Percentiles rank a stretch among this genome's conserved stretches.
These are phyloP conservation scores for Neostethus bicornis DNA, from an alignment of 2,797 vertebrate genomes.

Conservation along the genomic window DNA sequence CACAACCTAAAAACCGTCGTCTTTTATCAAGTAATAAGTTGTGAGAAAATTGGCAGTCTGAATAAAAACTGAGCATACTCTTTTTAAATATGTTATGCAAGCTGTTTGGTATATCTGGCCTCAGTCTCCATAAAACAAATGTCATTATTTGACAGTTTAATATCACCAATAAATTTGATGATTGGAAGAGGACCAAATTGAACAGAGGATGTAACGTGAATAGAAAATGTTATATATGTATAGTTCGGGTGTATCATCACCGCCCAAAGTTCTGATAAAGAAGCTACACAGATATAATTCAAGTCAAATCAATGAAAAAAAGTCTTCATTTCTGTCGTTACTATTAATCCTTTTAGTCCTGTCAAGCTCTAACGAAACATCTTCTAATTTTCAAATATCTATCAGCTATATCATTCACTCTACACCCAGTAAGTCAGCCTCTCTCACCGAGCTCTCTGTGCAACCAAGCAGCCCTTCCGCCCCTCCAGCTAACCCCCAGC, in stretches of 20 bases:
- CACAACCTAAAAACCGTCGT: too few species aligned
- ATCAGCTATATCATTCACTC: constrained; percentile 32
- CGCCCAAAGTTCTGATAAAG: not conserved
- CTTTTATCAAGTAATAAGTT: too few species aligned
- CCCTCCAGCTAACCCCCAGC: constrained; percentile 10
- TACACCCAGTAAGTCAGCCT: constrained; percentile 36
- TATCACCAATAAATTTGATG: not conserved
- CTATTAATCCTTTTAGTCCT: constrained; percentile 17
- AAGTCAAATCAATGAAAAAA: constrained; percentile 11
- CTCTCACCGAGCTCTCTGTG: constrained; percentile 29
- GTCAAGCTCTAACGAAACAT: constrained; percentile 22
- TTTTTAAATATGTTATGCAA: too few species aligned
- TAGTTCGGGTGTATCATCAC: constrained; percentile 5
- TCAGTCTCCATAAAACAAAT: too few species aligned
- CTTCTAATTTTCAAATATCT: constrained; percentile 31
- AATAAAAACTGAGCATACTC: too few species aligned
- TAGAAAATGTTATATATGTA: not conserved
- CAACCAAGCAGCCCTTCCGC: constrained; percentile 17
- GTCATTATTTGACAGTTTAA: too few species aligned
- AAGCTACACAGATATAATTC: constrained; percentile 17
- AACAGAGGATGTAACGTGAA: not conserved
- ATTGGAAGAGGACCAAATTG: not conserved
- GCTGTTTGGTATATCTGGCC: too few species aligned
- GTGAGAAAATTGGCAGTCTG: too few species aligned
- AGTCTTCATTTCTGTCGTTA: constrained; percentile 7